phyloP scores from a whole-genome alignment of 2,888 invertebrate genomes.

The Aphelenchoides bicaudatus region DNA sequence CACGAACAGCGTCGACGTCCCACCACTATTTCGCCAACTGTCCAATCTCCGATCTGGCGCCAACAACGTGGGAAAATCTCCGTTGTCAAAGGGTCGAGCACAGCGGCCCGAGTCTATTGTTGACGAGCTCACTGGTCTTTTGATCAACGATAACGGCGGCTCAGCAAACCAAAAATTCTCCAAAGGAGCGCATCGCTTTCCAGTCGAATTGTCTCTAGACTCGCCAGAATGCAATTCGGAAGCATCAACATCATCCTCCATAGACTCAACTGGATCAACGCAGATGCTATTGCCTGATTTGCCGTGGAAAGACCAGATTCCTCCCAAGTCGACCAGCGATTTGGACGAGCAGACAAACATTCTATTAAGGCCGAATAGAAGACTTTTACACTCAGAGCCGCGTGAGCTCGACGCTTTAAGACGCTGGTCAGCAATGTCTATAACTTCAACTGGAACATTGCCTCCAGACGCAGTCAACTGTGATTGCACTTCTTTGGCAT shows the following conservation, averaged over 20 bases:
- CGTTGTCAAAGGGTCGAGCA: neutral
- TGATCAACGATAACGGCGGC: neutral
- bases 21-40: neutral
- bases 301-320: constrained; percentile 4
- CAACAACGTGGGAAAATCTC: neutral
- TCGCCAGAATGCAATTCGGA: constrained; percentile 14
- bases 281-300: constrained; percentile 2
- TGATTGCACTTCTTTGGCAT: constrained; percentile 37
- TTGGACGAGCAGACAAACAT: constrained; percentile 13
- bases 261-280: neutral
- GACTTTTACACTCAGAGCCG: constrained; percentile 2
- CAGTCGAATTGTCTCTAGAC: constrained; percentile 11
- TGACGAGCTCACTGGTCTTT: constrained; percentile 4
- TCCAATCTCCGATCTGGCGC: constrained; percentile 11
- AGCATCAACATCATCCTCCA: constrained; percentile 18
- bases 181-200: constrained; percentile 21
- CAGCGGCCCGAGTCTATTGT: neutral
- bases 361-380: neutral
- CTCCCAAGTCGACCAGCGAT: constrained; percentile 10
- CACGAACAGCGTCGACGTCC: neutral
- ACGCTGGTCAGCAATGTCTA: constrained; percentile 21
- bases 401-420: constrained; percentile 9
- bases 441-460: constrained; percentile 22
- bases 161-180: constrained; percentile 3
- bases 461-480: constrained; percentile 33